Evolutionary conservation across 2,797 vertebrate genomes (phyloP), one percentile per base, ranked within the genome.

Genomic region (Odontamblyopus rebecca): DNA sequence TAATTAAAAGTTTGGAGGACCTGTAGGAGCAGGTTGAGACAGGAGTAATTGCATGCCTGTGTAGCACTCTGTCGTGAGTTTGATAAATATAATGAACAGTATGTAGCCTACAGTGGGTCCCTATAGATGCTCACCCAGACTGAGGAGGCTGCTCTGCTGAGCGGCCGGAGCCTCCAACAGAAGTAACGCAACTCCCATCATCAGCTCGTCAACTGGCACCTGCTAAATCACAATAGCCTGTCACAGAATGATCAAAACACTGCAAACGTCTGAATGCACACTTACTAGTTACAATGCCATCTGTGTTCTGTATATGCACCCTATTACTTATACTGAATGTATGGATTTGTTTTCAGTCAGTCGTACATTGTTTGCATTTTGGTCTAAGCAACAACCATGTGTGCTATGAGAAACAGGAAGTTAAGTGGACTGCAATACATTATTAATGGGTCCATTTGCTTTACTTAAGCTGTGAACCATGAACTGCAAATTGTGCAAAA

Each of bases 101-200:
- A 48, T 65, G 65, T 53, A 29, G 63, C 62, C 62, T 44, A 5
- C 26, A 66, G 63, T 18, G 38, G 12, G 12, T 26, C 12, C 35
- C n/a, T 64, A 64, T 23, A 29, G 44, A 50, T 0, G 23, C 60
- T 60, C 95, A 99, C 97, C 96, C 61, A 99, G 91, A 77, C 83
- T 93, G 73, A 99, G 92, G 61, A 98, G 76, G 68, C 90, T 72
- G 18, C 92, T 96, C 75, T 98, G 96, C 75, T 98, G 97, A 72
- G 92, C 90, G 80, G 93, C 87, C 18, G 97, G 94, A 66, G 94
- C 89, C 63, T 95, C 94, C 0, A 96, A 85, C 68, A 98, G 88
- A 15, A 99, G 91, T 80, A 96, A 83, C 0, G 95, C 93, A 76
- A 96, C 82, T 5, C 94, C 96, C 88, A 95, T 88, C 81, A 96